Evolutionary conservation across 1,140 invertebrate genomes (phyloP).

Genomic region (Bombus cullumanus): DNA sequence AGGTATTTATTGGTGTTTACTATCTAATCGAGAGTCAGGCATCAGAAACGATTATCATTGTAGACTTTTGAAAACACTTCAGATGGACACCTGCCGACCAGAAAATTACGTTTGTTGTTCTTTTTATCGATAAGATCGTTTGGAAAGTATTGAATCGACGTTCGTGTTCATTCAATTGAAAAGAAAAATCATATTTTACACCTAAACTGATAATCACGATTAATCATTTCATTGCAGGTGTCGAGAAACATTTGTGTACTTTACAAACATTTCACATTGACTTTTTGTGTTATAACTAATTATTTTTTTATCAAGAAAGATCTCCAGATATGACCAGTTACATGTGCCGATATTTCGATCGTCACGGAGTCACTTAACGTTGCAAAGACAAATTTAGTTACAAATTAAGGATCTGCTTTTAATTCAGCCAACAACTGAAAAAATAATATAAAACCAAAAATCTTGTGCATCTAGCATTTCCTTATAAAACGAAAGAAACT

Average conservation of each 20-base stretch:
- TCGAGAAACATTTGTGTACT: not conserved
- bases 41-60: constrained; percentile 20
- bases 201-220: not conserved
- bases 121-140: not conserved
- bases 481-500: too few species aligned
- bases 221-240: not conserved
- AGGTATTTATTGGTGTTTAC: constrained; percentile 56
- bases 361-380: too few species aligned
- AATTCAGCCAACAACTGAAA: not conserved
- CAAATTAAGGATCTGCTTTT: not conserved
- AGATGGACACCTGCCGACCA: constrained; percentile 25
- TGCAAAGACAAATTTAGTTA: not conserved
- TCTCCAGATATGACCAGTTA: too few species aligned
- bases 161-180: not conserved
- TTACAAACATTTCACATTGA: not conserved
- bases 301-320: not conserved
- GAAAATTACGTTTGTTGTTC: not conserved
- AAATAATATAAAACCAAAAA: too few species aligned
- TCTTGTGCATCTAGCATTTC: too few species aligned
- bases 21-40: constrained; percentile 64
- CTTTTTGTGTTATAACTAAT: not conserved
- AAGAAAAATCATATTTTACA: too few species aligned
- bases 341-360: too few species aligned
- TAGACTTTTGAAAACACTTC: constrained; percentile 42
- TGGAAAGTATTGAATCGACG: not conserved